These are phyloP conservation scores for Schizopygopsis malacanthus DNA, from an alignment of 2,797 vertebrate species.

Conservation along the genomic window DNA sequence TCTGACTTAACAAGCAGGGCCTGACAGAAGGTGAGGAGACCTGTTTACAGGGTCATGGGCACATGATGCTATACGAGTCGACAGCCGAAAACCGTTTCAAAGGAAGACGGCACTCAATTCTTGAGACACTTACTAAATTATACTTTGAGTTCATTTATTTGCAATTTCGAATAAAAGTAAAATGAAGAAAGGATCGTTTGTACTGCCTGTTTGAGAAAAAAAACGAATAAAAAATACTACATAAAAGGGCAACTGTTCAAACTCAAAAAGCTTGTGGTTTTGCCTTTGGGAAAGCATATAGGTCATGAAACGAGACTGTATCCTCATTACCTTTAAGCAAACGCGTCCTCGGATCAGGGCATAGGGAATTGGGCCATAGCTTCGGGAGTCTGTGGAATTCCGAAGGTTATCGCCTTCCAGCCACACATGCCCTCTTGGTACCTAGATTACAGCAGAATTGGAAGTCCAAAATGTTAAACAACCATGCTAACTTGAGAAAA, in stretches of 20 bases:
- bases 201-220: neutral
- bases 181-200: neutral
- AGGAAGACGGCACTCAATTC: neutral
- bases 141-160: neutral
- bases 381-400: slow-evolving; percentile 96
- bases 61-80: neutral
- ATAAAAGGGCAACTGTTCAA: slow-evolving; percentile 11
- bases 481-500: neutral
- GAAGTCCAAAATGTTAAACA: slow-evolving; percentile 16
- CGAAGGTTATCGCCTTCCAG: slow-evolving; percentile 96
- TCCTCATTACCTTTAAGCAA: slow-evolving; percentile 89
- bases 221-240: neutral
- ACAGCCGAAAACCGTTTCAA: slow-evolving; percentile 15
- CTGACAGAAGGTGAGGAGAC: slow-evolving; percentile 79
- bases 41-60: slow-evolving; percentile 51
- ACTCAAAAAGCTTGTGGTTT: neutral
- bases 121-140: neutral
- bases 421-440: slow-evolving; percentile 97
- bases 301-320: slow-evolving; percentile 37
- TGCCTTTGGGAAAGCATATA: slow-evolving; percentile 19
- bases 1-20: slow-evolving; percentile 73
- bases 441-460: slow-evolving; percentile 73
- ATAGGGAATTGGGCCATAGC: slow-evolving; percentile 94
- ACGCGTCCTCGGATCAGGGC: slow-evolving; percentile 93
- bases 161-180: neutral